These are phyloP conservation scores for Callaeas wilsoni DNA, from an alignment of 2,113 vertebrate species.

Conservation along the genomic window DNA sequence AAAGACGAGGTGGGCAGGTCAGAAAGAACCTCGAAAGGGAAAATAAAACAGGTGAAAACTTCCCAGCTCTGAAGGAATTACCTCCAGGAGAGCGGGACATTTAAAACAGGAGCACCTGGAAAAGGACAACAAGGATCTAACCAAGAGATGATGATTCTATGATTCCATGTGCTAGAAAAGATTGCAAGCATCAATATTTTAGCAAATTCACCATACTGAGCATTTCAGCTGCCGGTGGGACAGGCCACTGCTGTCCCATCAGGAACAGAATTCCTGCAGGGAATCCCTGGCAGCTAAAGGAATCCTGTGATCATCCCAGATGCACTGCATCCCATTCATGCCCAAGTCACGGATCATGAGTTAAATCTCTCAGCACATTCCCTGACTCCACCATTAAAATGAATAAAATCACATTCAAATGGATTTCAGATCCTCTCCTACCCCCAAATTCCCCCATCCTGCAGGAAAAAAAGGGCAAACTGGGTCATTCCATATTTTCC, in stretches of 20 bases:
- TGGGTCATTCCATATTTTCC: background rate
- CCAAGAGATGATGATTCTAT: background rate
- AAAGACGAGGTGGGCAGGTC: background rate
- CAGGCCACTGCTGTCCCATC: background rate
- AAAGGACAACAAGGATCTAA: background rate
- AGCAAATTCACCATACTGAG: background rate
- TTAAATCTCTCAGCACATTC: background rate
- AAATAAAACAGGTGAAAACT: background rate
- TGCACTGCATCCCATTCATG: background rate
- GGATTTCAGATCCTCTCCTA: background rate
- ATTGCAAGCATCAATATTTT: background rate
- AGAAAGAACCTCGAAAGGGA: background rate
- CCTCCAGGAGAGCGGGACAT: background rate
- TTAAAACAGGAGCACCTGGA: background rate
- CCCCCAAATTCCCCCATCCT: background rate
- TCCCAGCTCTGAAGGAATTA: background rate
- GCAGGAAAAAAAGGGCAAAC: background rate
- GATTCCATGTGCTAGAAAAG: background rate
- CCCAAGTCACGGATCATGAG: rapidly evolving
- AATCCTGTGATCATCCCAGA: background rate
- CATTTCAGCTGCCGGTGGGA: background rate
- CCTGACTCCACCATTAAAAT: background rate
- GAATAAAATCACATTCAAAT: background rate
- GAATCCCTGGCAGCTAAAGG: background rate
- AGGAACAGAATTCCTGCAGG: background rate